These are phyloP conservation scores for Drosophila histrio DNA, from an alignment of 2,888 invertebrate genomes.

Conservation along the genomic window DNA sequence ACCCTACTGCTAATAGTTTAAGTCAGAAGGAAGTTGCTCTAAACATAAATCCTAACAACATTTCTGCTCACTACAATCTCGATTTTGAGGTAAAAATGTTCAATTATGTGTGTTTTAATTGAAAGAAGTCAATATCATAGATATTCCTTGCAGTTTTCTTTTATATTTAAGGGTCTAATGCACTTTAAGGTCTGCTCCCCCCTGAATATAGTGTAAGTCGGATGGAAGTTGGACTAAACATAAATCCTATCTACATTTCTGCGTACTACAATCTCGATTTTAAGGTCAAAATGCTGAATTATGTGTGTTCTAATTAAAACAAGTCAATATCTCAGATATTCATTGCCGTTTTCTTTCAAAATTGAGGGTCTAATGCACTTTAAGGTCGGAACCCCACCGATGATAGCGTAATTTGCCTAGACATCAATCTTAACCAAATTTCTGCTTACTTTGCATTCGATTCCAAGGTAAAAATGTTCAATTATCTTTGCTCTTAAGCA, in stretches of 20 bases:
- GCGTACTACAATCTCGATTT: not conserved
- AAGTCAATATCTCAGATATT: not conserved
- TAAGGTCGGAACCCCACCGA: not conserved
- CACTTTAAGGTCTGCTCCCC: not conserved
- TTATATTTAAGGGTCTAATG: not conserved
- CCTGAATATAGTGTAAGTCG: not conserved
- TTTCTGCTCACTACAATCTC: not conserved
- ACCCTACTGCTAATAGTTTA: not conserved
- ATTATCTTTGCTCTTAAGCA: too few species aligned
- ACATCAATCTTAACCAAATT: too few species aligned
- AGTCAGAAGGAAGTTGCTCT: not conserved
- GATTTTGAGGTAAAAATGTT: not conserved
- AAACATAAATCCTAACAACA: not conserved
- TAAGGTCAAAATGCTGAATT: not conserved
- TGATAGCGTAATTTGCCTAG: not conserved
- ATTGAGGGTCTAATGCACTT: not conserved
- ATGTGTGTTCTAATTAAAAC: not conserved
- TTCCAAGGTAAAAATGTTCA: too few species aligned
- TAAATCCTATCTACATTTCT: not conserved
- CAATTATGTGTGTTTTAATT: not conserved
- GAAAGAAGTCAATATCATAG: too few species aligned
- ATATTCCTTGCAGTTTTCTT: too few species aligned
- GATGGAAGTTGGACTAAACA: not conserved
- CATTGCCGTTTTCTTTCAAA: not conserved
- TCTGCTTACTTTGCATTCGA: too few species aligned